Base-by-base conservation (phyloP, 2,113 vertebrate genomes). In the Numida meleagris region DNA sequence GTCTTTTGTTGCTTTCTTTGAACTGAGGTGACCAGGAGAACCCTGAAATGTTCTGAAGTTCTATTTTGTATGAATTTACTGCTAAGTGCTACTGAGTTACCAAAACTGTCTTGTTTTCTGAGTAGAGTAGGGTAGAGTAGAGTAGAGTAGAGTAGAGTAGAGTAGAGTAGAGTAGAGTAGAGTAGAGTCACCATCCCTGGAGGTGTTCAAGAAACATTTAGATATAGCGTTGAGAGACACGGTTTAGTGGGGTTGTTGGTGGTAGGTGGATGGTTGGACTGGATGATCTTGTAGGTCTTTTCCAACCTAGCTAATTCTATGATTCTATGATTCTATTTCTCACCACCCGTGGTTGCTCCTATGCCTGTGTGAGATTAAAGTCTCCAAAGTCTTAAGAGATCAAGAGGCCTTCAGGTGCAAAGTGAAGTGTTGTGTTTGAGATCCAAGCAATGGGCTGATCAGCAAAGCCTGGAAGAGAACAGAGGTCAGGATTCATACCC, bases 391-490 rank as follows among this genome's bases (percentile, higher is more conserved):
- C 1, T 6, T 1, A 19, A 19, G 55, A 59, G 33, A 14, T 31
- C 21, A n/a, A 45, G 46, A 46, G 21, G 25, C 3, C 17, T 6
- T 5, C 4, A 20, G 50, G 3, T 66, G 50, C 20, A 80, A 82
- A 68, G 27, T 17, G 40, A 73, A 13, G 2, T 16, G 7, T 1
- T 55, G 13, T 27, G 31, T 36, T 40, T 62, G 72, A 53, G 57
- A 29, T 14, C 3, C 0, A 6, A 58, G 8, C 24, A n/a, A 3
- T 0, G 2, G 27, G 13, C 7, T 51, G 25, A 15, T 46, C 17
- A 80, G 40, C 24, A 85, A n/a, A 84, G 19, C 4, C 17, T 65
- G 14, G 33, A 38, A 53, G 12, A 84, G 21, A 29, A 4, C 23
- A 76, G 1, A 4, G 3, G 23, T 21, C 23, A 27, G 36, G 40